Evolutionary conservation across 2,113 vertebrate genomes (phyloP), one percentile per base, ranked within the genome.

Genomic region (Fulmarus glacialis): DNA sequence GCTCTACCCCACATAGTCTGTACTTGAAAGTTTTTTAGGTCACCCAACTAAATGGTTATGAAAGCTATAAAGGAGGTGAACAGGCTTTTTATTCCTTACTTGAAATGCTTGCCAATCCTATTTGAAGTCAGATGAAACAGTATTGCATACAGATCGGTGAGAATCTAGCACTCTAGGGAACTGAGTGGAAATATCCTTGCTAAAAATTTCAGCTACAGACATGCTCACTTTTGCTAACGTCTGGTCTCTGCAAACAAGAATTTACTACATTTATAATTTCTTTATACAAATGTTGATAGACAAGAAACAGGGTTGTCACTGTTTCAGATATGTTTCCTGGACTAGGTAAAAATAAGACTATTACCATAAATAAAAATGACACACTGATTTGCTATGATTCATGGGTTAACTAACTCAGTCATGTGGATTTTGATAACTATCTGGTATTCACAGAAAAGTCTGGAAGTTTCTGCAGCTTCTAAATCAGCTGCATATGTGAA

Each of bases 11-110:
- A 52, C 60, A 52, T 85, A 84, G 82, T 71, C 73, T 90, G 43
- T 30, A 75, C 45, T 84, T 66, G 20, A 92, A 68, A 0, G 1
- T 71, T 87, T 90, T 96, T 95, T 89, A 94, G 67, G 83, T 94
- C 83, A 85, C 56, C 36, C 45, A 79, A 15, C 32, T 53, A 68
- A 94, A 85, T 71, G 60, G 47, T 85, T 91, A 89, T 92, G 74
- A 92, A 94, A 93, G 81, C 52, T 72, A 59, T 84, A 75, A 89
- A 87, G 52, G 55, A 82, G n/a, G 86, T 89, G 64, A 96, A 60
- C 26, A 79, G 62, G 55, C 47, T 75, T 95, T 95, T 95, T 87
- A 90, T 55, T 83, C 42, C 64, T 82, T 93, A 36, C 82, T 90
- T 60, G 48, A 95, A 82, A 84, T 84, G 80, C 59, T 86, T 91